Evolutionary conservation across 2,113 vertebrate genomes (phyloP), one percentile per base, ranked within the genome.

Genomic region (Alaudala cheleensis): DNA sequence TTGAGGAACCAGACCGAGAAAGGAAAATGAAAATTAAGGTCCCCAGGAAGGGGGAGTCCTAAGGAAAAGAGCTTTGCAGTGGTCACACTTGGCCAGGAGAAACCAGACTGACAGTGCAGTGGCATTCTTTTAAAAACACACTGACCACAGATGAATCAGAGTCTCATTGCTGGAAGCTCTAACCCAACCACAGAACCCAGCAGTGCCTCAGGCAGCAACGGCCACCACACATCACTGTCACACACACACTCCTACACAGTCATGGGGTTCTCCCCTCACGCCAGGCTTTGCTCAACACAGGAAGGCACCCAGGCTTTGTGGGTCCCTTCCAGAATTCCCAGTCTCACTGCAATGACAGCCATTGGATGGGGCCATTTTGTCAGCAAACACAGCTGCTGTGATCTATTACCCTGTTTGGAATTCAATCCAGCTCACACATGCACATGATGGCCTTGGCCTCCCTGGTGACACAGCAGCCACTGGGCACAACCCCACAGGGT

Each of bases 121-220:
- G 78, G 92, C 51, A 76, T 67, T 21, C 40, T 37, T 94, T 76
- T 57, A 79, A 92, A 92, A 95, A 89, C 69, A 74, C 69, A 91
- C 0, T 65, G 81, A 96, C 94, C 95, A 92, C 86, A 91, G 86
- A 89, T 89, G 92, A 95, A 87, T 92, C 83, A 81, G 74, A 45
- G 40, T n/a, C 58, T 91, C 77, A 49, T 34, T 89, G 81, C 11
- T 91, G 84, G 74, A 65, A 80, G 84, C 54, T 31, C 50, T 77
- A 33, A 85, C n/a, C 61, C 3, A 0, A 91, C 89, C 86, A 0
- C 92, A 88, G 82, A 1, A 82, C 11, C 90, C 93, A 86, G 33
- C 79, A 54, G 50, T 8, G 85, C 82, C 90, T 88, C 60, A 39
- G 70, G 90, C 56, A 86, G 25, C 33, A 83, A 88, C 1, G 0